Conservation (phyloP, 2,888 invertebrate genomes). For the Drosophila anomalipes region DNA sequence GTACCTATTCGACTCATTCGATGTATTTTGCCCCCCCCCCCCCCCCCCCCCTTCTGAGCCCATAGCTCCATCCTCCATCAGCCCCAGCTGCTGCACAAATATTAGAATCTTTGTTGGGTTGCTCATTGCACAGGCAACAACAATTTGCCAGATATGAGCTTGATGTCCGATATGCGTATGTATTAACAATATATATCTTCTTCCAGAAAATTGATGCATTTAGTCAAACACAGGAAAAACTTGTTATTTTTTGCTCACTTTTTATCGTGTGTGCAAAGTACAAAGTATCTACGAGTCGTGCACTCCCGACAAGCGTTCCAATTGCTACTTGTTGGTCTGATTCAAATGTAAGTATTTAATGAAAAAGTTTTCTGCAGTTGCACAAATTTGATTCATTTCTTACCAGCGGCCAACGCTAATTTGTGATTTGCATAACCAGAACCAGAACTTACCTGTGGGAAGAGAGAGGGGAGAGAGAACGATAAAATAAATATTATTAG, state of each 20-base stretch:
- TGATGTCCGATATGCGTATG: neutral
- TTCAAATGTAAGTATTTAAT: conserved; percentile 41
- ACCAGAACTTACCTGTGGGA: conserved; percentile 33
- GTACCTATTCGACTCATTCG: no score
- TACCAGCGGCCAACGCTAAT: conserved; percentile 9
- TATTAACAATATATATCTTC: neutral
- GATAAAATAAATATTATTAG: conserved; percentile 14
- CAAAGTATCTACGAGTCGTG: conserved; percentile 7
- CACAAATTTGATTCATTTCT: conserved; percentile 15
- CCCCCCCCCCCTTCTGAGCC: no score
- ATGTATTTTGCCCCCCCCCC: no score
- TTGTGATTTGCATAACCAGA: conserved; percentile 1
- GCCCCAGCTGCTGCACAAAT: no score
- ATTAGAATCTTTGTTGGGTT: no score
- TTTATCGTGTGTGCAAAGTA: neutral
- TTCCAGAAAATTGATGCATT: no score
- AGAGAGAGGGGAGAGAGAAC: neutral
- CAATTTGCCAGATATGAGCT: neutral
- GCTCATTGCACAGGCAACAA: no score
- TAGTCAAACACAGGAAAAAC: neutral
- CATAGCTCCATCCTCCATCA: no score
- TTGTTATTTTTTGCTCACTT: neutral
- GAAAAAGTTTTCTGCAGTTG: neutral
- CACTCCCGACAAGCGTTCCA: no score
- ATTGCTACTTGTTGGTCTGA: conserved; percentile 8